Evolutionary conservation across 2,797 vertebrate genomes (phyloP).

Genomic region (Callimico goeldii): DNA sequence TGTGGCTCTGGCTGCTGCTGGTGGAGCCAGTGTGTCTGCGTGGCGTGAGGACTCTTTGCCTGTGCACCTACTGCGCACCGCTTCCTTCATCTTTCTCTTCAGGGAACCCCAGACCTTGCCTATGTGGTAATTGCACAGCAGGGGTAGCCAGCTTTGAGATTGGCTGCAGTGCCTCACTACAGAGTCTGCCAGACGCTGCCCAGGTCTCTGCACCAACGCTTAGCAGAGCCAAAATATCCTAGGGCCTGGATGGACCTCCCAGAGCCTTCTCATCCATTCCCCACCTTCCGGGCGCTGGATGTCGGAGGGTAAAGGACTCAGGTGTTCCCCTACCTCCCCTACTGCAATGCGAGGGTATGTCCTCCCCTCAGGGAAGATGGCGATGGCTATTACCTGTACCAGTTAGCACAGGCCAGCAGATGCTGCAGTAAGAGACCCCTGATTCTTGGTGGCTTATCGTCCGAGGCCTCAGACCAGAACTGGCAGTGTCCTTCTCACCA

Average conservation of each 20-base stretch:
- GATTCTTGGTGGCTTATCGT: neutral
- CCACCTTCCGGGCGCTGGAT: neutral
- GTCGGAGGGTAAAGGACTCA: neutral
- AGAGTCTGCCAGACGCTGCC: neutral
- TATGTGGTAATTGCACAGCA: neutral
- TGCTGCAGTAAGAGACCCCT: neutral
- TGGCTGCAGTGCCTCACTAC: neutral
- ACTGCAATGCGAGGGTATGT: fast-evolving
- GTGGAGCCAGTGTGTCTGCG: fast-evolving
- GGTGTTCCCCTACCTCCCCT: neutral
- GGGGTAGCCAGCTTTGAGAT: neutral
- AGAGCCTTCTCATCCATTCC: neutral
- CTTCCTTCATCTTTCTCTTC: constrained; percentile 6
- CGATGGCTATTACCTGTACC: neutral
- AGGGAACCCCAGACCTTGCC: neutral
- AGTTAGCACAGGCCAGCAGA: neutral
- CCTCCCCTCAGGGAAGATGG: neutral
- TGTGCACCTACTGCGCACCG: fast-evolving
- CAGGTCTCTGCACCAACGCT: neutral
- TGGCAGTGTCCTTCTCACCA: too few species aligned
- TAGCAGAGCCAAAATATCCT: neutral
- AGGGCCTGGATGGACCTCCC: neutral
- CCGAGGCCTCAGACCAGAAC: too few species aligned
- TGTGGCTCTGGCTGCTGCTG: neutral
- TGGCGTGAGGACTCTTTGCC: neutral